Evolutionary conservation across 30 jellyfish, hydroid and myxozoan genomes (phyloP).

Genomic region (Pseudorhiza aurosa): DNA sequence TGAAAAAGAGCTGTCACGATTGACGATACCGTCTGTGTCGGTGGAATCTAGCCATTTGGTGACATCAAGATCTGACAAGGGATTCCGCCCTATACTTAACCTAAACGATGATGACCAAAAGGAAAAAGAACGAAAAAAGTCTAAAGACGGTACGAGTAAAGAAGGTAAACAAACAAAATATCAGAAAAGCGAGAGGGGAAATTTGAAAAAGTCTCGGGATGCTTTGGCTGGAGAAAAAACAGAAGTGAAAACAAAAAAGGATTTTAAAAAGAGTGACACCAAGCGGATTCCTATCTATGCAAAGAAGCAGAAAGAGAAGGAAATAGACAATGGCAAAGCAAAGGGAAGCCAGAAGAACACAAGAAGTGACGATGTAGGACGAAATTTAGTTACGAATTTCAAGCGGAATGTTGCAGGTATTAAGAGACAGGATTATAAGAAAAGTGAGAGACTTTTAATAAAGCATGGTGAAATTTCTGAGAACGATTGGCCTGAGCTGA

Average conservation of each 20-base stretch:
- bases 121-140: conserved; percentile 5
- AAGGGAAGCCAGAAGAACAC: neutral
- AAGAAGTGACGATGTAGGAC: neutral
- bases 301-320: conserved; percentile 5
- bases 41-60: conserved; percentile 10
- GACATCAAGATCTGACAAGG: conserved; percentile 65
- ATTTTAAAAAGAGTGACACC: neutral
- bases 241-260: neutral
- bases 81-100: conserved; percentile 61
- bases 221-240: neutral
- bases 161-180: conserved; percentile 1
- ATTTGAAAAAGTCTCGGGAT: neutral
- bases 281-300: neutral
- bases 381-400: neutral
- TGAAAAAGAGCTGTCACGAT: conserved; percentile 13
- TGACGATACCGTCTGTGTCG: conserved; percentile 24
- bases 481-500: neutral
- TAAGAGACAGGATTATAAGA: neutral
- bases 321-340: neutral
- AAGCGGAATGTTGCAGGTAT: neutral
- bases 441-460: conserved; percentile 10
- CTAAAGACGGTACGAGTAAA: neutral
- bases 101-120: conserved; percentile 52
- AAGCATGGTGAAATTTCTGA: neutral
- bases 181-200: neutral